Evolutionary conservation across 2,797 vertebrate genomes (phyloP).

Genomic region (Phoebastria nigripes): DNA sequence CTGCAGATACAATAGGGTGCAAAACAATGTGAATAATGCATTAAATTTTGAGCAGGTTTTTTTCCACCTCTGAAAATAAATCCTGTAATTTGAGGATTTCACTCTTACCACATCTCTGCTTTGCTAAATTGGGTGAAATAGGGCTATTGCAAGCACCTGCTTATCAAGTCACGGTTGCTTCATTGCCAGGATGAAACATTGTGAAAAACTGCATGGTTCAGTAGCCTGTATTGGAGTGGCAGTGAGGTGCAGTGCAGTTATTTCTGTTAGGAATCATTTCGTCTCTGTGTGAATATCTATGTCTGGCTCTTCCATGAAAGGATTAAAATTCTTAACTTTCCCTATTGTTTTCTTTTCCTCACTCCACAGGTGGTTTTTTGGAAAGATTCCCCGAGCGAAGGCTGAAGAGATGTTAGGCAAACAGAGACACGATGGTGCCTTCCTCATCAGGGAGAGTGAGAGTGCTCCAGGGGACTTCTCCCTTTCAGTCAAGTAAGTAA

Average conservation of each 20-base stretch:
- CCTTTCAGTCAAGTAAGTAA: conserved; percentile 94
- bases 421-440: conserved; percentile 97
- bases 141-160: not conserved
- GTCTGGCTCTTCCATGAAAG: not conserved
- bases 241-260: not conserved
- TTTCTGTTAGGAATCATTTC: not conserved
- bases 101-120: not conserved
- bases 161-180: not conserved
- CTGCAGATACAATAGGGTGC: not conserved
- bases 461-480: conserved; percentile 98
- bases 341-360: not conserved
- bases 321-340: not conserved
- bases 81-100: not conserved
- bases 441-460: conserved; percentile 98
- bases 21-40: not conserved
- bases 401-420: conserved; percentile 98
- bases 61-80: not conserved
- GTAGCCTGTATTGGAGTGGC: not conserved
- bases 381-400: conserved; percentile 96
- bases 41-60: not conserved
- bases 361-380: conserved; percentile 93
- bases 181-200: not conserved
- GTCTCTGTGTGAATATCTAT: not conserved
- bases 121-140: not conserved
- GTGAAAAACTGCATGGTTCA: not conserved